Base-by-base conservation (phyloP, 2,888 invertebrate genomes). In the Eristalis arbustorum region DNA sequence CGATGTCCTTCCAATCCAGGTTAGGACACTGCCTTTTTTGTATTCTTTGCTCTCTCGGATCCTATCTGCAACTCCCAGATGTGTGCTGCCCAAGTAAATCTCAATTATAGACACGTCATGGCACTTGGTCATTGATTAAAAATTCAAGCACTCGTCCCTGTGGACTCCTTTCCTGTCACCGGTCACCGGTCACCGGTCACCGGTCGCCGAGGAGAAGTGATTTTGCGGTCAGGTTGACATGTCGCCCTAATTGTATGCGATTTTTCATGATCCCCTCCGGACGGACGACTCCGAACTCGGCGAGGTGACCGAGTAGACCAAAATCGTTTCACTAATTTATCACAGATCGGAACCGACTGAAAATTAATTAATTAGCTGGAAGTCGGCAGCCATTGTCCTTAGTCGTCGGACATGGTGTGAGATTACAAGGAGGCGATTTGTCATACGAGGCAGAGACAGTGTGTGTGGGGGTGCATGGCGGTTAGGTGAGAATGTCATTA, bases 401-500 rank as follows among this genome's bases (percentile, higher is more conserved):
- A 71, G 18, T 64, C 73, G 79, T 37, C 49, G 5, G 49, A 49
- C 49, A 49, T 49, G 18, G 49, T 49, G 49, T 49, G 49, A 49
- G 49, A 49, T 49, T 49, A 49, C 49, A 49, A 18, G 49, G 49
- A 49, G 49, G 49, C 18, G 49, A 49, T 49, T 49, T 49, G 49
- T 49, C 49, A 49, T 18, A 49, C 18, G 59, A 25, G 59, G 25
- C 25, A 13, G 25, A 31, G 59, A 23, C 23, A 11, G 62, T 68
- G 18, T 59, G 56, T 63, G 62, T 25, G 59, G 25, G 34, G 31
- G 28, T 14, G 6, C 22, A 37, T 25, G 68, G 68, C 59, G 68
- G 85, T 85, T 77, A 85, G 68, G 68, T 85, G 85, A 82, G 72
- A 71, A 57, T 85, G 82, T 82, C 82, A 82, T 85, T 85, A 82